Evolutionary conservation across 1,140 invertebrate genomes (phyloP).

Genomic region (Drosophila littoralis): DNA sequence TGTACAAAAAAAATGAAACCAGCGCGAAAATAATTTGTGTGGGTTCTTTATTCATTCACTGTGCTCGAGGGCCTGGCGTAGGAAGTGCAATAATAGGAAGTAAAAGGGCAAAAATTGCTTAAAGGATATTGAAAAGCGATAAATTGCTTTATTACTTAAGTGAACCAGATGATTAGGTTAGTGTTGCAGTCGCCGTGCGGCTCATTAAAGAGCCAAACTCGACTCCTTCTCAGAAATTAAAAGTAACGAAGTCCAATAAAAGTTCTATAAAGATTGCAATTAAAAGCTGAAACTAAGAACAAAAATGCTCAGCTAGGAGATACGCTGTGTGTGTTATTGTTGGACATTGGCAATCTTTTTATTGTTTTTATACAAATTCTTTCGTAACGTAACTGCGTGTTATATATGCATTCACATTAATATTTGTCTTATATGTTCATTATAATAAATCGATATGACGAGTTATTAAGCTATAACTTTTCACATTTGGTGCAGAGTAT

Average conservation of each 20-base stretch:
- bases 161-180: conserved; percentile 73
- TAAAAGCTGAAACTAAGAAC: background rate
- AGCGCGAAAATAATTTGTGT: conserved; percentile 78
- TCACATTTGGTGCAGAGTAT: too few relatives aligned
- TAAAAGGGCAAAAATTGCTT: conserved; percentile 58
- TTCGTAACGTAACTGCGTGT: too few relatives aligned
- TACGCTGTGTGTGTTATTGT: background rate
- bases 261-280: conserved; percentile 3
- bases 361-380: too few relatives aligned
- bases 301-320: background rate
- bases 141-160: conserved; percentile 82
- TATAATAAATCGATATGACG: too few relatives aligned
- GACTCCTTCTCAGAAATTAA: background rate
- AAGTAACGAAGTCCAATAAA: conserved; percentile 11
- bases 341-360: too few relatives aligned
- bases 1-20: conserved; percentile 56
- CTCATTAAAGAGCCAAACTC: conserved; percentile 57
- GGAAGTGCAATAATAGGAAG: conserved; percentile 45
- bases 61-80: conserved; percentile 25
- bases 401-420: too few relatives aligned
- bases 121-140: conserved; percentile 79
- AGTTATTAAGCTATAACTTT: too few relatives aligned
- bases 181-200: conserved; percentile 33
- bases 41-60: conserved; percentile 48
- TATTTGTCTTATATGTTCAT: too few relatives aligned